These are phyloP conservation scores for Addax nasomaculatus DNA, from an alignment of 2,113 vertebrate genomes.

Conservation along the genomic window DNA sequence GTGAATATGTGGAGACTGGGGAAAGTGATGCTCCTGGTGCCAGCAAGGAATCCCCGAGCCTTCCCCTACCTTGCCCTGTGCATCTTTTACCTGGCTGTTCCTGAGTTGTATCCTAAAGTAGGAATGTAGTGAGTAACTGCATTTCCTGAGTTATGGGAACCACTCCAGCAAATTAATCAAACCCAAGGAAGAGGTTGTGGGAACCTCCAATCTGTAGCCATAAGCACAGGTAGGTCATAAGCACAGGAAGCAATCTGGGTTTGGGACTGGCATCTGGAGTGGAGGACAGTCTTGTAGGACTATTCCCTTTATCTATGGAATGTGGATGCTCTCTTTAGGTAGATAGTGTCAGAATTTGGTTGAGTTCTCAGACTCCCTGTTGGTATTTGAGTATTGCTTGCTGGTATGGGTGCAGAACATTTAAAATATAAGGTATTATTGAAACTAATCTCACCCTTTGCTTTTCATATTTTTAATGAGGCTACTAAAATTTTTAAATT, in stretches of 20 bases:
- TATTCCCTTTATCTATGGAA: background rate
- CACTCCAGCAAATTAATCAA: background rate
- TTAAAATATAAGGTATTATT: background rate
- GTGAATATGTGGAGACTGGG: background rate
- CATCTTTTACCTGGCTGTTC: background rate
- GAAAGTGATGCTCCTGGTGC: accelerated
- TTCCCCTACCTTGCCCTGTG: background rate
- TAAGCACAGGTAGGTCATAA: background rate
- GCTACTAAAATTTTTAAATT: background rate
- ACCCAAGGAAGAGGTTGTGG: background rate
- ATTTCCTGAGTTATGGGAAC: background rate
- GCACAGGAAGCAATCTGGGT: background rate
- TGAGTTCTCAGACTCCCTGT: background rate
- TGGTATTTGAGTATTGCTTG: background rate
- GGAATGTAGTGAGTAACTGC: background rate
- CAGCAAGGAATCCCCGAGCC: background rate
- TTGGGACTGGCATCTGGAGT: background rate
- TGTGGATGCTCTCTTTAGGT: background rate
- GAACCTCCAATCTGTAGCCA: background rate
- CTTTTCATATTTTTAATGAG: conserved; percentile 5
- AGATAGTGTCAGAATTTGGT: background rate
- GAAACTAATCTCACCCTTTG: background rate
- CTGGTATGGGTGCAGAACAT: background rate
- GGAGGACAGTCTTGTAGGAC: background rate
- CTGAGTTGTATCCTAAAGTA: background rate